Percentiles rank a stretch among this genome's conserved stretches.
Evolutionary conservation across 1,140 invertebrate species (phyloP).

Genomic region (Medauroidea extradentata): DNA sequence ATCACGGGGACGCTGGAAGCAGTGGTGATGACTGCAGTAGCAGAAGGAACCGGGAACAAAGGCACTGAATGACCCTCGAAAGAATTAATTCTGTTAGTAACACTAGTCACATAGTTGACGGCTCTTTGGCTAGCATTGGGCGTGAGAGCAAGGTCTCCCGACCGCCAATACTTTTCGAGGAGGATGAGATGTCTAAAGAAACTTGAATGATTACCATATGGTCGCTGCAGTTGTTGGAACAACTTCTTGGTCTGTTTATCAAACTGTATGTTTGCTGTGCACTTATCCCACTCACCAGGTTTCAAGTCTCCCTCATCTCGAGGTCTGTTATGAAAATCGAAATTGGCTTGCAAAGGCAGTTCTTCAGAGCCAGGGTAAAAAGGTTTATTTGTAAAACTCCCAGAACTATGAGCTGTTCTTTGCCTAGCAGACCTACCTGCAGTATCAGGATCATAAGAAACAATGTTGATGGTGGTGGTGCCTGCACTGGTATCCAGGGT

Average conservation of each 20-base stretch:
- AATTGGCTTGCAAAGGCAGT: slow-evolving; percentile 56
- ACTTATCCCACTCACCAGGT: slow-evolving; percentile 70
- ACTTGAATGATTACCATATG: slow-evolving; percentile 78
- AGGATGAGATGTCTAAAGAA: slow-evolving; percentile 75
- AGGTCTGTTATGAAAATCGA: slow-evolving; percentile 59
- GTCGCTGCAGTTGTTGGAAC: slow-evolving; percentile 75
- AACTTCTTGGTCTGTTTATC: slow-evolving; percentile 72
- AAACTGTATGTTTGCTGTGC: slow-evolving; percentile 70
- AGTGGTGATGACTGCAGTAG: neutral
- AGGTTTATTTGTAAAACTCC: neutral
- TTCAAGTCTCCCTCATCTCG: slow-evolving; percentile 59
- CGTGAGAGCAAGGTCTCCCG: slow-evolving; percentile 67
- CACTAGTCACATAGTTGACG: slow-evolving; percentile 69
- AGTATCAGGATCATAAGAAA: neutral
- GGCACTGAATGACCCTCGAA: slow-evolving; percentile 52
- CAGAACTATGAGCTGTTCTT: too few relatives aligned
- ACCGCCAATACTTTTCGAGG: slow-evolving; percentile 68
- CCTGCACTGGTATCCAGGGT: slow-evolving; percentile 9
- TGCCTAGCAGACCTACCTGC: too few relatives aligned
- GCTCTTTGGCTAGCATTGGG: slow-evolving; percentile 67
- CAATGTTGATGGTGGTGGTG: neutral
- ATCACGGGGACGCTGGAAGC: slow-evolving; percentile 1
- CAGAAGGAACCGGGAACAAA: neutral
- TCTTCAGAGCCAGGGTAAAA: neutral
- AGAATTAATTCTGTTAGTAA: slow-evolving; percentile 68